Base-by-base conservation (phyloP, 2,797 vertebrate genomes). In the Vipera ursinii region DNA sequence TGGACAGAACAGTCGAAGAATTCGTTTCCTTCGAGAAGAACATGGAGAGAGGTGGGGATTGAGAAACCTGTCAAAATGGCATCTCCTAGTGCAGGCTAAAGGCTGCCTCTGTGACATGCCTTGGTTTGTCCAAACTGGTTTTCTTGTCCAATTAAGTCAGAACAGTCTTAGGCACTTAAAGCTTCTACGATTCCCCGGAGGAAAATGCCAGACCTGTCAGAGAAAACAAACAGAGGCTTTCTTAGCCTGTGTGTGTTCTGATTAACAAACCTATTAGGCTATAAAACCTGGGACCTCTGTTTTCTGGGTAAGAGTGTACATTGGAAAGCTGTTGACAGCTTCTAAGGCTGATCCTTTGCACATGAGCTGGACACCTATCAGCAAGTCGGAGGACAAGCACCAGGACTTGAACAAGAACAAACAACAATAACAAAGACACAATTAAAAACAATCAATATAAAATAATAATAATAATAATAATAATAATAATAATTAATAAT, bases 321-420 rank as follows among this genome's bases (percentile, higher is more conserved):
- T 97, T 96, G 97, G 96, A 96, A 96, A 97, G 96, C 97, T 97
- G 97, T 97, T 97, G 97, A 97, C 97, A 97, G 96, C 97, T 96
- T 95, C 96, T 96, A 89, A 53, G 91, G 87, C 92, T 97, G 97
- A 97, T 96, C 97, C 95, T 95, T 96, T 91, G 94, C 96, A 89
- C 96, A 95, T 93, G 88, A 63, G 93, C 93, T 94, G 93, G 96
- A 96, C 96, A 96, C 96, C 93, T 96, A 96, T 97, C 96, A 96
- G 97, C 97, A 96, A 96, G 96, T 97, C 92, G 2, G 91, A 93
- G 94, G 95, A 92, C 87, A 93, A 95, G 95, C 22, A 69, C 87
- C 90, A 0, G 53, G 93, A 89, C 94, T 96, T 93, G 96, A 63
- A 63, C 3, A 4, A 63, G 3, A 63, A 63, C 59, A 60, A 60